Evolutionary conservation across 2,888 invertebrate species (phyloP), one percentile per base, ranked within the genome.

Genomic region (Eledona agricola): DNA sequence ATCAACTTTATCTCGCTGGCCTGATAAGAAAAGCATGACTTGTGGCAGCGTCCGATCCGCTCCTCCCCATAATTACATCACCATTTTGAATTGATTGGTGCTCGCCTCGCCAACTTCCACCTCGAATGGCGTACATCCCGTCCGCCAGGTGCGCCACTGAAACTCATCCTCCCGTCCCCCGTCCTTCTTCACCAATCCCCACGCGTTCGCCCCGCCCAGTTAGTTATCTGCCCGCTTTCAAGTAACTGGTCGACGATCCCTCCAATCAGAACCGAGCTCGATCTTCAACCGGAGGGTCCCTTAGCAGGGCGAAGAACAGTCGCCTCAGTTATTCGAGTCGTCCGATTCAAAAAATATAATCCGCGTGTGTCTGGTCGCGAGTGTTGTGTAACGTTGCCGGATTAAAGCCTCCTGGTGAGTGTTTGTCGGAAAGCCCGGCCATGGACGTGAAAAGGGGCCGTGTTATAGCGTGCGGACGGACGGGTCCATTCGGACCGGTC

Each of bases 401-500:
- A n/a, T n/a, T n/a, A n/a, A n/a, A n/a, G n/a, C n/a, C n/a, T 34
- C 45, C 32, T 7, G 47, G 57, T 53, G 25, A 53, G 50, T 53
- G 51, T 34, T 45, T 42, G 60, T 53, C 51, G 56, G 59, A 54
- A 57, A 56, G 54, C 64, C 65, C 68, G 65, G 67, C 70, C 69
- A 70, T 71, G 65, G 69, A 66, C 66, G n/a, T n/a, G 66, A 62
- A 70, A 56, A 47, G 52, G 51, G 53, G 59, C 54, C 51, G 53
- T 40, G 47, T 46, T 55, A 55, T 31, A 35, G 40, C 25, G 47
- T n/a, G n/a, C n/a, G n/a, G n/a, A 23, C 49, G 71, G 72, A 62
- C 71, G 71, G 70, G 68, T 71, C 69, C 69, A 72, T 66, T 45
- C 40, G 46, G 63, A 70, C 64, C 59, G 55, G 70, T 67, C 61